Base-by-base conservation (phyloP, 2,888 invertebrate species). In the Allophyes oxyacanthae region DNA sequence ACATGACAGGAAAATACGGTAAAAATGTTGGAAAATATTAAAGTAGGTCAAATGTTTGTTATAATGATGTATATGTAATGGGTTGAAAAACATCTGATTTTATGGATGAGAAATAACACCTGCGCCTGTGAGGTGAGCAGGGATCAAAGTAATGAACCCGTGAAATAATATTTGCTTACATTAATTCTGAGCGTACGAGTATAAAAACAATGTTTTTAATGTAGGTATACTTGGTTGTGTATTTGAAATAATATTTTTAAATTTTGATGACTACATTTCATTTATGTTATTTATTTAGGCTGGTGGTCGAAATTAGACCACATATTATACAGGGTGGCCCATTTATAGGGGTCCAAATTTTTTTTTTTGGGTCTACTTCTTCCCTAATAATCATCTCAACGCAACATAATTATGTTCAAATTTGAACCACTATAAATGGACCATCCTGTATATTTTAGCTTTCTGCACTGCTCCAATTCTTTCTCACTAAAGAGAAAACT, bases 51-150 rank as follows among this genome's bases (percentile, higher is more conserved):
- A 40, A 32, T 30, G 15, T 15, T 37, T 15, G 20, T 26, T 37
- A 34, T 53, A 64, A 69, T 60, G 43, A 73, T 58, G 52, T 73
- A 54, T 20, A 50, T 25, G 54, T 34, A 71, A 36, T 49, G 33
- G 42, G 33, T 36, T 49, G 15, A 49, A 60, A 52, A 50, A 46
- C 33, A 52, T 48, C 43, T 36, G 66, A 66, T 65, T 65, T 71
- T 56, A 25, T 48, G 56, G 26, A 49, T 33, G 45, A 14, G 38
- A 48, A 50, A 56, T 53, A 52, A 66, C 46, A 67, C 48, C 60
- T 50, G 66, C 30, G 46, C 6, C 41, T 45, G 25, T 30, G 40
- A 32, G 20, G 54, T 5, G 9, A 36, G 44, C 42, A 20, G 38
- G 51, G 33, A 56, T 41, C 40, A 37, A 44, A 65, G 52, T 56